Evolutionary conservation across 2,797 vertebrate species (phyloP).

Genomic region (Centroberyx gerrardi): DNA sequence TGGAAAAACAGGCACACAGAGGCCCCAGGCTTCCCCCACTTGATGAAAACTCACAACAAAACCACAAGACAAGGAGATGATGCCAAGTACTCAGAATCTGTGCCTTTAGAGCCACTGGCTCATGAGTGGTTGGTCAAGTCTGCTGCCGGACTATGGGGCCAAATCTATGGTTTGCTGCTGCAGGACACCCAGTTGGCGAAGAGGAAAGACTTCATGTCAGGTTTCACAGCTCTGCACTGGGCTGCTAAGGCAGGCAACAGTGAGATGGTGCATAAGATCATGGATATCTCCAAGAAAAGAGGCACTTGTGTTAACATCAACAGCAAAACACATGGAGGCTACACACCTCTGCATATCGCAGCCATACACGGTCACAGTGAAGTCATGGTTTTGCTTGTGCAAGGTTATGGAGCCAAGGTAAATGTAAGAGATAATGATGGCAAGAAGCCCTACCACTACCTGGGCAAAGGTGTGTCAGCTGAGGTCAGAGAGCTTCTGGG

Average conservation of each 20-base stretch:
- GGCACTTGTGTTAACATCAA: constrained; percentile 86
- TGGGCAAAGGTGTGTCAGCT: constrained; percentile 79
- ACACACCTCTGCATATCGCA: constrained; percentile 94
- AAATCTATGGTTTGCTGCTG: constrained; percentile 88
- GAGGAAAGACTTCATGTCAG: constrained; percentile 93
- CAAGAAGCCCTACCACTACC: constrained; percentile 91
- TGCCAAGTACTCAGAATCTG: constrained; percentile 59
- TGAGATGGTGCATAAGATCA: constrained; percentile 88
- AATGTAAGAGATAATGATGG: constrained; percentile 92
- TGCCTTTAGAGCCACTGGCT: constrained; percentile 88
- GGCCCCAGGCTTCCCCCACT: constrained; percentile 66
- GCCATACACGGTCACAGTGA: constrained; percentile 90
- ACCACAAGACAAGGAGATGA: constrained; percentile 78
- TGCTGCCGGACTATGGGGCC: constrained; percentile 91
- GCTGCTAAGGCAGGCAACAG: constrained; percentile 92
- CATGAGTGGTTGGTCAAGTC: constrained; percentile 93
- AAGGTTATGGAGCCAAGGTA: constrained; percentile 85
- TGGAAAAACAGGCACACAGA: constrained; percentile 69
- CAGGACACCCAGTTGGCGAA: constrained; percentile 86
- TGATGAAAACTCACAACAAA: constrained; percentile 76
- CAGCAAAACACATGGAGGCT: constrained; percentile 89
- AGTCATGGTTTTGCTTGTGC: constrained; percentile 86
- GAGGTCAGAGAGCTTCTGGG: constrained; percentile 87
- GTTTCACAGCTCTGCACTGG: constrained; percentile 96
- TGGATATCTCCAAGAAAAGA: constrained; percentile 82